Conservation (phyloP, 2,113 vertebrate genomes). For the Geococcyx californianus region DNA sequence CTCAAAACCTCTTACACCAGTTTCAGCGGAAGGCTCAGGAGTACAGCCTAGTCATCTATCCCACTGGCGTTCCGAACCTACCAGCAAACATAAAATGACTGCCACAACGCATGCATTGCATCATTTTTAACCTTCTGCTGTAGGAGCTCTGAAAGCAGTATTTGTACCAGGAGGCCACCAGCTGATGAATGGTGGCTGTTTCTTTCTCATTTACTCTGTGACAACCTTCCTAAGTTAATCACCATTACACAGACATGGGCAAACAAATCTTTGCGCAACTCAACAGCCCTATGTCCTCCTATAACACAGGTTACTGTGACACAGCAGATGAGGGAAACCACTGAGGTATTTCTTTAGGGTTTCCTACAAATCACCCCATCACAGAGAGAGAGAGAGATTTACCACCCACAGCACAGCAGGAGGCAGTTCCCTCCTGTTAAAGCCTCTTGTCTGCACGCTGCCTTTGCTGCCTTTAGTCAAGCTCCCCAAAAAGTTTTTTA, state of each 20-base stretch:
- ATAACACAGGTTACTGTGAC: background rate
- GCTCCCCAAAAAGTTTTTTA: background rate
- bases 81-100: background rate
- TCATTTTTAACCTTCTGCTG: slow-evolving; percentile 24
- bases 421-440: background rate
- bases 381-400: background rate
- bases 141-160: slow-evolving; percentile 40
- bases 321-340: background rate
- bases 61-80: background rate
- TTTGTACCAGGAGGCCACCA: slow-evolving; percentile 10
- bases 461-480: background rate
- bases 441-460: background rate
- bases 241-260: background rate
- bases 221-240: slow-evolving; percentile 44
- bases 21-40: background rate
- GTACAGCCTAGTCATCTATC: background rate
- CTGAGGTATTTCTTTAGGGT: background rate
- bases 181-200: slow-evolving; percentile 49
- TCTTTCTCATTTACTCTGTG: slow-evolving; percentile 18
- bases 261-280: slow-evolving; percentile 37
- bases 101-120: background rate
- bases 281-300: slow-evolving; percentile 17
- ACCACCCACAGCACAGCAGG: background rate
- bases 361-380: background rate
- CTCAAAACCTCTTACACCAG: background rate